These are phyloP conservation scores for Dasysyrphus albostriatus DNA, from an alignment of 2,888 invertebrate species.

Conservation along the genomic window DNA sequence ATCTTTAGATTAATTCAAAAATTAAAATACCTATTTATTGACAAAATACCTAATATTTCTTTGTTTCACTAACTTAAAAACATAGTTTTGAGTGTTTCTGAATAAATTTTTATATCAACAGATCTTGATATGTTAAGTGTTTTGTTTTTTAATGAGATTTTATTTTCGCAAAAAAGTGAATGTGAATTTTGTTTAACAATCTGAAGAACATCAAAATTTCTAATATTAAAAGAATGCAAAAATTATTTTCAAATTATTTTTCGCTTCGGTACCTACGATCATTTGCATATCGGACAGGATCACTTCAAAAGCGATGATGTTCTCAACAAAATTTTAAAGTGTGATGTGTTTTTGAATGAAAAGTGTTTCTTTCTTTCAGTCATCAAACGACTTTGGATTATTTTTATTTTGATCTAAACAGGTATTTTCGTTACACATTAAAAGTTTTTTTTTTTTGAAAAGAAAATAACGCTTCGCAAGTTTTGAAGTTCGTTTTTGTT, in stretches of 20 bases:
- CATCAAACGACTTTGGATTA: constrained; percentile 13
- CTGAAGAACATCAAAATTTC: too few relatives aligned
- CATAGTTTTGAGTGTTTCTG: background rate
- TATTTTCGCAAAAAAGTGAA: too few relatives aligned
- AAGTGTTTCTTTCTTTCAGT: background rate
- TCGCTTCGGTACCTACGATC: background rate
- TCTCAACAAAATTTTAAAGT: background rate
- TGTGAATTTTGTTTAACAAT: too few relatives aligned
- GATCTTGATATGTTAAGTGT: too few relatives aligned
- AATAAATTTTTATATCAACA: too few relatives aligned
- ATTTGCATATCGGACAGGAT: background rate
- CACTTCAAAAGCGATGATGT: background rate
- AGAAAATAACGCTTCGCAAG: background rate
- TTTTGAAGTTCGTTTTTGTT: too few relatives aligned
- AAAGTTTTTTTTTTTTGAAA: background rate
- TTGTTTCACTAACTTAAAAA: background rate
- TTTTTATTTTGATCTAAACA: background rate
- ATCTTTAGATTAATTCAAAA: background rate
- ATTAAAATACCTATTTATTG: background rate
- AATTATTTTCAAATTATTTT: background rate
- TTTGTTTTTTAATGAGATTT: too few relatives aligned
- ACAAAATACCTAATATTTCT: background rate
- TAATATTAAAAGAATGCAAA: too few relatives aligned
- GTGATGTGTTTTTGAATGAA: background rate
- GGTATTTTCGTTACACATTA: background rate